Evolutionary conservation across 1,140 invertebrate species (phyloP).

Genomic region (Pseudomyrmex gracilis): DNA sequence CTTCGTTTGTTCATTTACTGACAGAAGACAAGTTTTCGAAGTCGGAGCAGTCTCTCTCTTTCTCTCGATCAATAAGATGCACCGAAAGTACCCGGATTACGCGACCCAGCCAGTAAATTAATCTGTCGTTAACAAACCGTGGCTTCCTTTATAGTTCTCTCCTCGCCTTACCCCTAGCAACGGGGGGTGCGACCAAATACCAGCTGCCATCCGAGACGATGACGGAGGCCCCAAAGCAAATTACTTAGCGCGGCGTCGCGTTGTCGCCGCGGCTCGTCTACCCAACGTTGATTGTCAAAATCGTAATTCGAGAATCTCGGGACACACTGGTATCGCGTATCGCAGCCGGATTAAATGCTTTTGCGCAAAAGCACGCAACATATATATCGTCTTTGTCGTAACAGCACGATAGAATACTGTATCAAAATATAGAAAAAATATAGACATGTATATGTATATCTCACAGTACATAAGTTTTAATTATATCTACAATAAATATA

Average conservation of each 20-base stretch:
- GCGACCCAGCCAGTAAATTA: conserved; percentile 56
- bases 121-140: conserved; percentile 66
- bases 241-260: conserved; percentile 55
- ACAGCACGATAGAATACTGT: background rate
- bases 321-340: conserved; percentile 44
- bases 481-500: too few relatives aligned
- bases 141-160: conserved; percentile 53
- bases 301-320: conserved; percentile 56
- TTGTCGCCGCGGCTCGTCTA: conserved; percentile 40
- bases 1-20: conserved; percentile 4
- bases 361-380: background rate
- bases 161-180: background rate
- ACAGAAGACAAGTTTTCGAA: background rate
- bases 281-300: conserved; percentile 52
- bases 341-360: conserved; percentile 28
- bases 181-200: conserved; percentile 42
- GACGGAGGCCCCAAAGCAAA: conserved; percentile 55
- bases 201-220: conserved; percentile 46
- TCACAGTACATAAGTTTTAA: too few relatives aligned
- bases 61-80: conserved; percentile 47
- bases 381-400: background rate
- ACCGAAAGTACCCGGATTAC: conserved; percentile 63
- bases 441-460: too few relatives aligned
- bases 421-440: background rate
- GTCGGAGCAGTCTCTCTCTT: background rate